Evolutionary conservation across 2,113 vertebrate genomes (phyloP), one percentile per base, ranked within the genome.

Genomic region (Dromaius novaehollandiae): DNA sequence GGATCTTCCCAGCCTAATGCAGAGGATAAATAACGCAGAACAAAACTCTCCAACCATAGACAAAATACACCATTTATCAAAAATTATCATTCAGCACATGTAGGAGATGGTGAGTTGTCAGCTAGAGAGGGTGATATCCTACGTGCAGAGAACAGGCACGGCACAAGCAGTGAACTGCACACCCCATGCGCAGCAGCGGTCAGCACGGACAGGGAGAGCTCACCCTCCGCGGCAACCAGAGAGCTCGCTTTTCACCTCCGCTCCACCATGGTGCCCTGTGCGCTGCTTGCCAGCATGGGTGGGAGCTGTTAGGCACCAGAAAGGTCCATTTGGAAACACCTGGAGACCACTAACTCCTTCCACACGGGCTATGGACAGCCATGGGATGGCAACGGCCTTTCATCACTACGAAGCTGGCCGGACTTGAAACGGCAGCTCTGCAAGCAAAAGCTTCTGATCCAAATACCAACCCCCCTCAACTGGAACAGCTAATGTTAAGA

Each of bases 401-500:
- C 96, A 96, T 93, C 96, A 96, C 93, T 95, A 60, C 85, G 90
- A 85, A 75, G 88, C 95, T 97, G 91, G 94, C 93, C 75, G 76
- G 65, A 86, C 88, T 96, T 97, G 93, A 96, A 96, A 97, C 82
- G 64, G 89, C 80, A 91, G 78, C 38, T 93, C 90, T 42, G 79
- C 50, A 77, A 94, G 81, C n/a, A 84, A 95, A 95, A 88, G 73
- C 82, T 65, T 86, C 91, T 88, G 90, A 91, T 91, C 69, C 93
- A 95, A 96, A 95, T 63, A 94, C 68, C 90, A 90, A 6, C 65
- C 51, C 78, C 55, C 55, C 36, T 82, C 81, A 88, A 96, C 61
- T 94, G 82, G 84, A 94, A 91, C 71, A 58, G 83, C 82, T 86
- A 93, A 94, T 69, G 78, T 94, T 75, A 95, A 95, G 88, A 91